Base-by-base conservation (phyloP, 2,888 invertebrate genomes). In the Flabesymbios commensalis region DNA sequence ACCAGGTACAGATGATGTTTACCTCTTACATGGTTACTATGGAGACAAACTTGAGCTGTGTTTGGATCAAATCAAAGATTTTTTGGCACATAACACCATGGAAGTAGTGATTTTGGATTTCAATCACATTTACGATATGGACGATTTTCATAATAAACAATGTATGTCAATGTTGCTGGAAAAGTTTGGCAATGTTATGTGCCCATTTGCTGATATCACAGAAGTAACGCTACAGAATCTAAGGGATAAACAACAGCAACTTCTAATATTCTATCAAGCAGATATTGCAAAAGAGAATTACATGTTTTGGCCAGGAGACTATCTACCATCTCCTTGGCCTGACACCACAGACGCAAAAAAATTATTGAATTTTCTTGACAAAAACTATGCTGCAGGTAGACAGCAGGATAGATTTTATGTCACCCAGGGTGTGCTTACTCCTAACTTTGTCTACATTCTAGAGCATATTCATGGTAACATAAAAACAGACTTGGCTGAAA, bases 261-360 rank as follows among this genome's bases (percentile, higher is more conserved):
- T 82, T 1, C 64, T 84, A 10, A 72, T 82, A 5, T 75, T 83
- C 57, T 83, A 84, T 68, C 75, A 82, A 5, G 61, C 78, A 51
- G 36, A 71, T 41, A 52, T 66, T 31, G 72, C 62, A 0, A 52
- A 55, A 33, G 68, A 71, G n/a, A 55, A 68, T 49, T 42, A 54
- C 7, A 48, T 65, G 41, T 64, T 78, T 67, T 93, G 93, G 93
- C 88, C 88, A 3, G 86, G 87, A 0, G 85, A 84, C 33, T 83
- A 86, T 73, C 87, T 91, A 85, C 90, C 89, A 1, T 90, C 90
- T 0, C 92, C 92, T 0, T 94, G 93, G 93, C 90, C 93, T 0
- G 87, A 90, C 68, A 89, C 90, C 24, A 86, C 88, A 32, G 85
- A 85, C 36, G 79, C 87, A 0, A 73, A 81, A 0, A 84, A 86